Percentiles rank a stretch among this genome's conserved stretches.
phyloP scores from a whole-genome alignment of 2,113 vertebrate genomes.

The Egretta garzetta region DNA sequence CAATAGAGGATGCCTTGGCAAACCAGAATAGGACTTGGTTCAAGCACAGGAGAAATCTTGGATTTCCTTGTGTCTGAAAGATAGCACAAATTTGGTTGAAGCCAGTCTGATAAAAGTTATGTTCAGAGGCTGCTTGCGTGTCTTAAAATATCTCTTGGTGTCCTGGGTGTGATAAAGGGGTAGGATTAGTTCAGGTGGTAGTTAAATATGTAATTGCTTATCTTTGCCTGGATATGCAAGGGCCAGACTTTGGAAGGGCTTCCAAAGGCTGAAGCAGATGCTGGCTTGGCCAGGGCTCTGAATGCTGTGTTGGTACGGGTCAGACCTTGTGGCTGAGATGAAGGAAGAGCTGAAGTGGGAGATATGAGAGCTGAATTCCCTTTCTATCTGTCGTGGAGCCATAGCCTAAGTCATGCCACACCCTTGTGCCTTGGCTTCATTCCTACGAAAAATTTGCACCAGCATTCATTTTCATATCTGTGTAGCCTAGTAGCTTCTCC shows the following conservation, averaged over 20 bases:
- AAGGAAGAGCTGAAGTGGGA: neutral
- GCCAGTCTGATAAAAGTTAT: neutral
- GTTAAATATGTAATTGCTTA: neutral
- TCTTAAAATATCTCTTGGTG: neutral
- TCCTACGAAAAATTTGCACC: neutral
- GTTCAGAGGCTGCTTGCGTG: neutral
- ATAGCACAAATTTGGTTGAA: neutral
- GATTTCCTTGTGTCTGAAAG: neutral
- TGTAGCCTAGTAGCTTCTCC: neutral
- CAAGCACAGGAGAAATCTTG: neutral
- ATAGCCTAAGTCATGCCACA: neutral
- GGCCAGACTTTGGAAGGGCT: neutral
- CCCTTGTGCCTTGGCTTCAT: neutral
- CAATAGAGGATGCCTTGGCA: neutral
- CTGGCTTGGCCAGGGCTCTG: neutral
- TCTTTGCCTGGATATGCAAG: neutral
- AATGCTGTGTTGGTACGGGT: neutral
- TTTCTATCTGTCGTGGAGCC: neutral
- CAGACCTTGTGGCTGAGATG: neutral
- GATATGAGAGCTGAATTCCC: neutral
- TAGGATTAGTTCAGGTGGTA: neutral
- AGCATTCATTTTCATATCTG: neutral
- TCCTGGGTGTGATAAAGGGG: neutral
- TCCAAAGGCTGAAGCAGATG: neutral
- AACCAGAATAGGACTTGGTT: neutral